Evolutionary conservation across 1,140 invertebrate genomes (phyloP).

Genomic region (Odontomachus brunneus): DNA sequence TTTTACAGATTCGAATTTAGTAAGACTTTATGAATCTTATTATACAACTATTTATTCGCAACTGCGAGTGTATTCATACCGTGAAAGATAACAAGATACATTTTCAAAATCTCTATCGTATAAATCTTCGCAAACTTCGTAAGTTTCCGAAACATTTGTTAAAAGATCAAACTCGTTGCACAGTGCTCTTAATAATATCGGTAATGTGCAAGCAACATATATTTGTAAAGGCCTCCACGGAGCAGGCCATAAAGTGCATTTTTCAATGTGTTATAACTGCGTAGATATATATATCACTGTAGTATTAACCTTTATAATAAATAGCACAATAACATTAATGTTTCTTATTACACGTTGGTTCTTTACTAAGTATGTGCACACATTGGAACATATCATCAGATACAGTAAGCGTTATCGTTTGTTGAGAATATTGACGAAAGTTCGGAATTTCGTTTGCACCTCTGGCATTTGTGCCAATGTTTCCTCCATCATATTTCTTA

Average conservation of each 20-base stretch:
- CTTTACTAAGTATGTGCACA: constrained; percentile 73
- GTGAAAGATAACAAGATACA: constrained; percentile 69
- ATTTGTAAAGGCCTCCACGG: constrained; percentile 68
- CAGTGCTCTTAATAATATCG: constrained; percentile 63
- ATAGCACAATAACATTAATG: constrained; percentile 80
- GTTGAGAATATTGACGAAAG: constrained; percentile 83
- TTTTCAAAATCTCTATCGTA: constrained; percentile 36
- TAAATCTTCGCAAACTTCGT: constrained; percentile 25
- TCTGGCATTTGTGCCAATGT: constrained; percentile 82
- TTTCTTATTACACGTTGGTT: constrained; percentile 74
- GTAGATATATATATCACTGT: constrained; percentile 69
- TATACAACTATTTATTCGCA: constrained; percentile 58
- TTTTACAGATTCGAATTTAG: constrained; percentile 63
- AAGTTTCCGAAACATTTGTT: constrained; percentile 39
- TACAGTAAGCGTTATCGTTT: constrained; percentile 84
- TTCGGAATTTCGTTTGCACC: constrained; percentile 77
- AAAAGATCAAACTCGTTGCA: constrained; percentile 41
- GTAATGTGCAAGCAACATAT: constrained; percentile 73
- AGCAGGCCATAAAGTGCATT: constrained; percentile 75
- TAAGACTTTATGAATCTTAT: constrained; percentile 62
- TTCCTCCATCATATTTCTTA: constrained; percentile 88
- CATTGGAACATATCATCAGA: constrained; percentile 63
- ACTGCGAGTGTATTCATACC: constrained; percentile 46
- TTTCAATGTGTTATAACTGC: constrained; percentile 65
- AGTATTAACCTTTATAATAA: constrained; percentile 80